Evolutionary conservation across 2,113 vertebrate species (phyloP).

Genomic region (Hyperopisus bebe): DNA sequence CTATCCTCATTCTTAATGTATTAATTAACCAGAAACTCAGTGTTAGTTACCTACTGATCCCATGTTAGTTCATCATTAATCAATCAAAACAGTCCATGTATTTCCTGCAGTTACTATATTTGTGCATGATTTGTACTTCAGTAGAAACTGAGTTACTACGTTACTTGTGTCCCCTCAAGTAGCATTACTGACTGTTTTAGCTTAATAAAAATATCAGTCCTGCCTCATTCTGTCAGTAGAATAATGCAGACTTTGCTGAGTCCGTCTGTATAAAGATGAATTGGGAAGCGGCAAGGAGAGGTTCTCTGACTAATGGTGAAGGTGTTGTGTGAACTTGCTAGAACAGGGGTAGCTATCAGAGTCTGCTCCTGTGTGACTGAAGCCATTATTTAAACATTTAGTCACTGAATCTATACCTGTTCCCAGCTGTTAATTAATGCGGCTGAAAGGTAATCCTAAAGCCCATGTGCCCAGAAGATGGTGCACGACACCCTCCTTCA

Average conservation of each 20-base stretch:
- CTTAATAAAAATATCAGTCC: neutral
- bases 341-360: neutral
- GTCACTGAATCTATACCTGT: neutral
- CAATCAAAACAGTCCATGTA: neutral
- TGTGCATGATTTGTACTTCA: neutral
- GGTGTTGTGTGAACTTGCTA: neutral
- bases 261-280: neutral
- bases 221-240: neutral
- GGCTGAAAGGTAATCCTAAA: neutral
- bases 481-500: no score
- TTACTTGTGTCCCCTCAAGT: neutral
- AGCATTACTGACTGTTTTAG: neutral
- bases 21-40: neutral
- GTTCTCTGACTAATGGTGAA: neutral
- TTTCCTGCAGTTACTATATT: neutral
- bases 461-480: neutral
- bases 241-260: neutral
- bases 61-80: neutral
- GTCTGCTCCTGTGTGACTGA: neutral
- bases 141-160: neutral
- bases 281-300: neutral
- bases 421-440: neutral
- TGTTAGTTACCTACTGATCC: neutral
- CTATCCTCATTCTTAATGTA: no score
- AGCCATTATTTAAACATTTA: neutral